Base-by-base conservation (phyloP, 2,888 invertebrate species). In the Malthinus seriepunctatus region DNA sequence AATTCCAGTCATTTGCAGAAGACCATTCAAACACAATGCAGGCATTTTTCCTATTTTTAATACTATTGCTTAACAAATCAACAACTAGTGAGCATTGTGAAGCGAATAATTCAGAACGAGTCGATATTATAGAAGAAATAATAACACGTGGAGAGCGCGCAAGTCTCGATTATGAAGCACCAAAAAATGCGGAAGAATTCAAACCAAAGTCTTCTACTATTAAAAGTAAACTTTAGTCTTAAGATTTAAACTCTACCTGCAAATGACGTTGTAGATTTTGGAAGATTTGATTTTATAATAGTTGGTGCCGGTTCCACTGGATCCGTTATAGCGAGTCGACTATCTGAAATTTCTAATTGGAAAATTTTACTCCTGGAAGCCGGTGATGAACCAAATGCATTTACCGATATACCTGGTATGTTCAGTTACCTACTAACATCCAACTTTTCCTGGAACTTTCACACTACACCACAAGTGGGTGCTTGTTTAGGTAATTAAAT, bases 221-320 rank as follows among this genome's bases (percentile, higher is more conserved):
- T 12, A 8, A 37, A 37, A 12, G 37, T 37, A 37, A 11, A 37
- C 2, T 11, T 37, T 1, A 10, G 2, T 37, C 12, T 10, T 11
- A 2, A 11, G 12, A 1, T 5, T n/a, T 3, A n/a, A n/a, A n/a
- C n/a, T 37, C 8, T n/a, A 11, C 2, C 7, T 5, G 11, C 1
- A 11, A 7, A 12, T 37, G 4, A 0, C 12, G 6, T 37, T 11
- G 7, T 23, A 55, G 55, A 55, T 14, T 39, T n/a, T 34, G 55
- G 55, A 8, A 11, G 8, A 67, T 88, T 87, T 72, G 87, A 88
- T 76, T 88, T 87, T 77, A n/a, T n/a, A n/a, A n/a, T n/a, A n/a
- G n/a, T n/a, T n/a, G n/a, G n/a, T n/a, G n/a, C n/a, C n/a, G n/a
- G n/a, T n/a, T n/a, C n/a, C n/a, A n/a, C n/a, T n/a, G n/a, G n/a